Evolutionary conservation across 2,797 vertebrate species (phyloP), one percentile per base, ranked within the genome.

Genomic region (Melanotaenia trifasciata): DNA sequence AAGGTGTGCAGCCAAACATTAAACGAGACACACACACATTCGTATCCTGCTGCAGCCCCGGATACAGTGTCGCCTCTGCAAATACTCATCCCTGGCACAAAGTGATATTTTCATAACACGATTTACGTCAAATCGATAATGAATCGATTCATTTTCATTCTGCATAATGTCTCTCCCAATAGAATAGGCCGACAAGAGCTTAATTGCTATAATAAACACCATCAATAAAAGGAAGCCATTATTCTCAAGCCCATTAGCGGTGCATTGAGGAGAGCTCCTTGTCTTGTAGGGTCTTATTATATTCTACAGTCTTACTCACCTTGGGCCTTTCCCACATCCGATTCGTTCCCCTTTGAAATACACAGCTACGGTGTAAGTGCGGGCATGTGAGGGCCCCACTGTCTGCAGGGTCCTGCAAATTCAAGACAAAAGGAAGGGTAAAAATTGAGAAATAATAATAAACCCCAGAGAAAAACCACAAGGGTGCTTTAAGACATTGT

Each of bases 341-440:
- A 99, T 99, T 56, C 98, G 93, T 85, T 98, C 97, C 14, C 98
- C 98, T 93, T 99, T 99, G 94, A 99, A 99, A 85, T 99, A 99
- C 64, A 99, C 98, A 3, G 98, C 98, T 20, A 99, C 98, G 0
- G 98, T 99, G 89, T 99, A 99, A 13, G 97, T 99, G 74, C 97
- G 95, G 2, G 98, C 97, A 66, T 99, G 98, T 3, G 98, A 99
- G 0, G 98, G 97, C 4, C 98, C 98, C 35, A 99, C 97, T 0
- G 97, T 99, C 93, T 99, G 98, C 82, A 99, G 93, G 38, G 97
- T 99, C 93, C 98, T 99, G 91, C 76, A 78, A 59, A 90, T 20
- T 10, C 56, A 84, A 67, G 69, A 74, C 30, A 35, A 14, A 57
- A 18, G 53, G 30, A 28, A 26, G 60, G 59, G 32, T 3, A 26